Evolutionary conservation across 2,797 vertebrate genomes (phyloP), one percentile per base, ranked within the genome.

Genomic region (Oreochromis mossambicus): DNA sequence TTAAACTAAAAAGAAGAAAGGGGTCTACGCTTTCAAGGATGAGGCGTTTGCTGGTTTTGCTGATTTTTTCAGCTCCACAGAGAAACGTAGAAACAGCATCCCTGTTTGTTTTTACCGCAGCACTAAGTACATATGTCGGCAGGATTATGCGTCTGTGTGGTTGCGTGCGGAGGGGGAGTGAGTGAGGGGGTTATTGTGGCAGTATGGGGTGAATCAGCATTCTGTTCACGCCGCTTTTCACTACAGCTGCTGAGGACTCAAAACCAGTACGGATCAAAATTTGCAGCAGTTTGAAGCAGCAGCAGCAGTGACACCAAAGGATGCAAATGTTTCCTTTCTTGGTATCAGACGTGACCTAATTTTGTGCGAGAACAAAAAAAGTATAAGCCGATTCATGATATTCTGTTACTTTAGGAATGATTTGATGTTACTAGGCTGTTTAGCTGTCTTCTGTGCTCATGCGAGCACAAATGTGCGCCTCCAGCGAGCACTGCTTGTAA

Each of bases 151-250:
- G 84, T 83, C 81, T 73, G 84, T 21, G 81, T 51, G 83, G 61
- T 38, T 14, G 80, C 3, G 21, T 8, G 61, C 15, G 19, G 63
- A 78, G 70, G 85, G 77, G 66, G 41, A 15, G 54, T 3, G 86
- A n/a, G 41, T 48, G 70, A 32, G 43, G 68, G 88, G 86, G 83
- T 88, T 80, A 81, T 56, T 92, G 87, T 92, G 89, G 90, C 85
- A 88, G 89, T 13, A 32, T 86, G 89, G 91, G 89, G 93, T 94
- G 94, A 95, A 95, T 96, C 95, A 95, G 94, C 95, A 94, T 91
- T 95, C 92, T 93, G 89, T 81, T 88, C 92, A 93, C 75, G 36
- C 55, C 4, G 79, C 86, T 54, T 87, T 91, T 88, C 86, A 79
- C 88, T 82, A 81, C 88, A 76, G 73, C 85, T 79, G 87, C 86